Evolutionary conservation across 2,797 vertebrate genomes (phyloP), one percentile per base, ranked within the genome.

Genomic region (Carapus acus): DNA sequence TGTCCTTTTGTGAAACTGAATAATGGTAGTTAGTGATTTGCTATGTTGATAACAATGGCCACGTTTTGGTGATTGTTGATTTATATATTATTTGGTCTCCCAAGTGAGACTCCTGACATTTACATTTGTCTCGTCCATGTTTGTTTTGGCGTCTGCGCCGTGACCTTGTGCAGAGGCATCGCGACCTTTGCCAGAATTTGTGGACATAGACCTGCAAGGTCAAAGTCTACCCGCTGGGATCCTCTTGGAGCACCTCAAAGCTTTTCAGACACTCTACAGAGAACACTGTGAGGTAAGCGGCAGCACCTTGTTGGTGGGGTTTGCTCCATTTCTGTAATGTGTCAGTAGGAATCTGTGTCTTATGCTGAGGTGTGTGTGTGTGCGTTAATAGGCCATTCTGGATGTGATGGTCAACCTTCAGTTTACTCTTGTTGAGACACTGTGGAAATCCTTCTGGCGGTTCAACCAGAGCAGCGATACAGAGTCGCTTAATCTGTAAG

Each of bases 391-490:
- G 93, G 93, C 93, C 22, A 89, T 96, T 41, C 84, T 94, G 61
- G 93, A 96, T 0, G 93, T 96, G 76, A 93, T 94, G 88, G 85
- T 96, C 45, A 96, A 96, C 80, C 88, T 96, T 58, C 94, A 94
- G 83, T 94, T 96, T 74, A 88, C 90, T 6, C 87, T 96, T 23
- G 93, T 96, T 29, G 94, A 96, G 83, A 93, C 93, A 0, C 82
- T 96, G 43, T 96, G 94, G 94, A 95, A 96, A 73, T 93, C 89
- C 22, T 95, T 94, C 80, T 96, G 94, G 94, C 88, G 94, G 74
- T 92, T 91, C 81, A 91, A 88, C 67, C 90, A 89, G 72, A 83
- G 80, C 77, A 87, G 60, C 1, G 89, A 93, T 51, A 58, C 83
- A 1, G 83, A 90, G 2, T 69, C 89, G 0, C 81, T 89, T 52